These are phyloP conservation scores for Drosophila erecta DNA, from an alignment of 1,140 invertebrate species.

Conservation along the genomic window DNA sequence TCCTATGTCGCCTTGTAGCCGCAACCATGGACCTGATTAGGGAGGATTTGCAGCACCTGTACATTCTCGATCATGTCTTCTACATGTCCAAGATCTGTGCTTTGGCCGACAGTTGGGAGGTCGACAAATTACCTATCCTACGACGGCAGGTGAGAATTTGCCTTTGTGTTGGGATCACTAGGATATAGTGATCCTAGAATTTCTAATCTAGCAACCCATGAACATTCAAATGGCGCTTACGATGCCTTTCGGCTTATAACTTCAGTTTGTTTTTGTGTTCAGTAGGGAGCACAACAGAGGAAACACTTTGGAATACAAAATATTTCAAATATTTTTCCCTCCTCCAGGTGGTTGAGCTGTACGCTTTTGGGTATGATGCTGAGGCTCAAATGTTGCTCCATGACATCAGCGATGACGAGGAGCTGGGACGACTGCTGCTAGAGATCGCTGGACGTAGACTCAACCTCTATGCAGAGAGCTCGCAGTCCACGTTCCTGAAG, in stretches of 20 bases:
- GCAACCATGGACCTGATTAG: constrained; percentile 87
- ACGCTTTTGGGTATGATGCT: constrained; percentile 90
- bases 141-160: constrained; percentile 87
- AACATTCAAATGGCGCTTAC: not conserved
- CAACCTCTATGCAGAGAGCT: constrained; percentile 87
- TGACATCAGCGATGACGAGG: constrained; percentile 88
- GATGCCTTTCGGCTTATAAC: not conserved
- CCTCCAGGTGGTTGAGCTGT: constrained; percentile 88
- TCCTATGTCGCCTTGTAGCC: constrained; percentile 88
- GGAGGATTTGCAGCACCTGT: constrained; percentile 86
- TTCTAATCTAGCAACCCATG: constrained; percentile 1
- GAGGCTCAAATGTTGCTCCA: constrained; percentile 90
- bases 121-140: constrained; percentile 86
- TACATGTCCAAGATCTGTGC: constrained; percentile 90
- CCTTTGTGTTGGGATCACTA: too few species aligned
- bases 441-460: constrained; percentile 90
- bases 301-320: constrained; percentile 4
- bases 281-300: not conserved
- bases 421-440: constrained; percentile 88
- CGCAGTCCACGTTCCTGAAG: constrained; percentile 87
- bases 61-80: constrained; percentile 86
- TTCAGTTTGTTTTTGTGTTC: constrained; percentile 5
- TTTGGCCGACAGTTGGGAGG: constrained; percentile 91
- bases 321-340: constrained; percentile 3
- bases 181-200: not conserved